Conservation (phyloP, 2,888 invertebrate species). For the Rotaria macrura region DNA sequence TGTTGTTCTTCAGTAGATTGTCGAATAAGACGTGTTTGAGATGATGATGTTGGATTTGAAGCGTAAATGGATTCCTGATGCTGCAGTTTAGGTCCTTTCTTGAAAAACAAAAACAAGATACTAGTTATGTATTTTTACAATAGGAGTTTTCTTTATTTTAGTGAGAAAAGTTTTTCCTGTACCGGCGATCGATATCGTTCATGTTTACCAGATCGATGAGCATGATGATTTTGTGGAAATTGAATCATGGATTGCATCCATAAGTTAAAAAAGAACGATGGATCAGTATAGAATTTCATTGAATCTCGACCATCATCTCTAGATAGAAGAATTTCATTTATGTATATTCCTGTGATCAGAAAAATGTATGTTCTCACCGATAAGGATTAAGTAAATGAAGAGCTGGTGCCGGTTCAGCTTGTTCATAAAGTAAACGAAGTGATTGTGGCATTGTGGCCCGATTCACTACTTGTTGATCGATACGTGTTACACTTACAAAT, state of each 20-base stretch:
- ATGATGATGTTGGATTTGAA: not conserved
- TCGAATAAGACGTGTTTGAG: not conserved
- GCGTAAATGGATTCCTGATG: not conserved
- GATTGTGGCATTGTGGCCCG: conserved; percentile 86
- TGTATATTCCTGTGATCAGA: not conserved
- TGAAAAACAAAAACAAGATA: not conserved
- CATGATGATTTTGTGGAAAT: not conserved
- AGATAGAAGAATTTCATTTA: not conserved
- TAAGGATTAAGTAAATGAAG: conserved; percentile 87
- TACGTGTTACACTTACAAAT: conserved; percentile 79
- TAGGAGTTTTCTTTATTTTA: not conserved
- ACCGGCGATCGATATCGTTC: conserved; percentile 4
- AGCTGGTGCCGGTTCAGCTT: conserved; percentile 89
- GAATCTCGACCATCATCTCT: conserved; percentile 94
- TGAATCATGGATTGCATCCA: conserved; percentile 56
- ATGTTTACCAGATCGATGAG: not conserved
- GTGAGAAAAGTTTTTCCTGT: too few species aligned
- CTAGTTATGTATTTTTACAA: not conserved
- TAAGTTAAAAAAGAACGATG: conserved; percentile 96
- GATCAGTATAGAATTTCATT: conserved; percentile 95
- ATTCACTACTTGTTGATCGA: conserved; percentile 85
- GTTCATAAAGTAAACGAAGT: conserved; percentile 77
- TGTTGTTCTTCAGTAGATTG: not conserved
- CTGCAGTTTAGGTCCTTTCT: not conserved
- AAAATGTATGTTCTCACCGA: conserved; percentile 51